Evolutionary conservation across 2,888 invertebrate genomes (phyloP).

Genomic region (Drepana falcataria): DNA sequence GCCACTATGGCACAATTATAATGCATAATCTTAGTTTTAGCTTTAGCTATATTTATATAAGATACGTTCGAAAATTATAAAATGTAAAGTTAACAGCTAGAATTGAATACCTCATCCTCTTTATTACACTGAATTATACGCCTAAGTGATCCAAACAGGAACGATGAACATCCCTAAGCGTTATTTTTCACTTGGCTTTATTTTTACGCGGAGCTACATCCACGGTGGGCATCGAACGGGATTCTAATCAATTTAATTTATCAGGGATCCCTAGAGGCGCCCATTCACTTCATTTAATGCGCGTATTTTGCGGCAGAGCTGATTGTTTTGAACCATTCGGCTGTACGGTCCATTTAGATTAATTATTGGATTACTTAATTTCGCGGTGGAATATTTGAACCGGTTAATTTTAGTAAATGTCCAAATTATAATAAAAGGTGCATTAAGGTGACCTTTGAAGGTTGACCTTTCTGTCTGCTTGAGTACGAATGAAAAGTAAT

Average conservation of each 20-base stretch:
- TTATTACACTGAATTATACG: constrained; percentile 28
- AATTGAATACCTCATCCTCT: no score
- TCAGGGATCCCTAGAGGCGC: constrained; percentile 76
- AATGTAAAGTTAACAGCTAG: no score
- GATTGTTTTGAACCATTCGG: constrained; percentile 79
- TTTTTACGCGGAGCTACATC: constrained; percentile 69
- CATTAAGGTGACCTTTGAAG: no score
- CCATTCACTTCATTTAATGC: constrained; percentile 79
- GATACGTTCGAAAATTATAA: no score
- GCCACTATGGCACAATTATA: no score
- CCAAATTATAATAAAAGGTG: no score
- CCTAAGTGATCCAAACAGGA: constrained; percentile 41
- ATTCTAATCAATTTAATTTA: constrained; percentile 80
- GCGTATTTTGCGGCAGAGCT: constrained; percentile 77
- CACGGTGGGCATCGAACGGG: constrained; percentile 69
- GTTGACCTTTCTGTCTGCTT: no score
- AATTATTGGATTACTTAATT: constrained; percentile 79
- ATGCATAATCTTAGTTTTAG: no score
- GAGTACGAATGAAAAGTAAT: no score
- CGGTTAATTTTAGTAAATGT: background rate
- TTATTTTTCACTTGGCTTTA: constrained; percentile 72
- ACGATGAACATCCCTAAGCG: constrained; percentile 44
- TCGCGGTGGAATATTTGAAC: constrained; percentile 61
- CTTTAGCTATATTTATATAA: no score
- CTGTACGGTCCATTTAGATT: constrained; percentile 79